These are phyloP conservation scores for Scaeva pyrastri DNA, from an alignment of 2,888 invertebrate species.

Conservation along the genomic window DNA sequence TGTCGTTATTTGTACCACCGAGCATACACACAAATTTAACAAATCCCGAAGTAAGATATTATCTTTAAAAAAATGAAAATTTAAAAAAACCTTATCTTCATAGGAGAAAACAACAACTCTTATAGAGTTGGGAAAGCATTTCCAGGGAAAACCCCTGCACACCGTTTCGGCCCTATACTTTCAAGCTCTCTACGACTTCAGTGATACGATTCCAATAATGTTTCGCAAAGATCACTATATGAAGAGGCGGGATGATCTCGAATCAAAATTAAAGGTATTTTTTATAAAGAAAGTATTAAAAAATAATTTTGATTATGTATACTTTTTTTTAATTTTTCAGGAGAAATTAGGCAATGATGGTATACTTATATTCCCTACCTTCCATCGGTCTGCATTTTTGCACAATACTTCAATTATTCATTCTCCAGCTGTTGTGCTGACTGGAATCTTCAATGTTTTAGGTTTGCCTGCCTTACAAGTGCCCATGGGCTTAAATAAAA, in stretches of 20 bases:
- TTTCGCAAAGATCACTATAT: slow-evolving; percentile 24
- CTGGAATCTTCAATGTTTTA: slow-evolving; percentile 84
- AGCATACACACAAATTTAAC: slow-evolving; percentile 35
- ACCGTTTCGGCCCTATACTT: slow-evolving; percentile 49
- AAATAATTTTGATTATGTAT: neutral
- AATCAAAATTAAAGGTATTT: slow-evolving; percentile 40
- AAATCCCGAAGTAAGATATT: slow-evolving; percentile 45
- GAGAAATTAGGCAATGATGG: slow-evolving; percentile 87
- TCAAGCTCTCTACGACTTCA: slow-evolving; percentile 45
- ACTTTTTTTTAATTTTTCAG: slow-evolving; percentile 77
- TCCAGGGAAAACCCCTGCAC: slow-evolving; percentile 48
- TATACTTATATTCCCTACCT: slow-evolving; percentile 90
- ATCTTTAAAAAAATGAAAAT: neutral
- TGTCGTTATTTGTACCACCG: slow-evolving; percentile 45
- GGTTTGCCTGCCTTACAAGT: slow-evolving; percentile 91
- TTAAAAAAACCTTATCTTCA: neutral
- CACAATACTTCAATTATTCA: slow-evolving; percentile 88
- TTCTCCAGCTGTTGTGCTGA: slow-evolving; percentile 78
- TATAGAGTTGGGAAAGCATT: slow-evolving; percentile 47
- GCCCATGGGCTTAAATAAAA: slow-evolving; percentile 87
- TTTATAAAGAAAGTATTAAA: neutral
- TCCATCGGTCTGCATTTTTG: slow-evolving; percentile 87
- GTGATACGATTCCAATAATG: slow-evolving; percentile 11
- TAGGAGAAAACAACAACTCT: slow-evolving; percentile 49
- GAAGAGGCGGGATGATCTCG: slow-evolving; percentile 34